Evolutionary conservation across 1,140 invertebrate species (phyloP).

Genomic region (Venustaconcha ellipsiformis): DNA sequence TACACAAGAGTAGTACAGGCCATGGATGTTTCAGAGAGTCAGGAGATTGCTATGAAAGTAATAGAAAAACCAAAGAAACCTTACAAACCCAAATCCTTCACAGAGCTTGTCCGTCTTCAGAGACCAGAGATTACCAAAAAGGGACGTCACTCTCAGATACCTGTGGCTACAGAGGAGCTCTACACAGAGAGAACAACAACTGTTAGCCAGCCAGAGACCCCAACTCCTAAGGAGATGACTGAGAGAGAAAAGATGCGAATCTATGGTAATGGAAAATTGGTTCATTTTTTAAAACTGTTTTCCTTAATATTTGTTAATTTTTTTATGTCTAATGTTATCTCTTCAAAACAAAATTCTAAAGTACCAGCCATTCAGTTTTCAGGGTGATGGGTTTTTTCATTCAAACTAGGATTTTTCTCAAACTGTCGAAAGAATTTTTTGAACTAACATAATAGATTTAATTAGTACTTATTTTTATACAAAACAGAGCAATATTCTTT

Average conservation of each 20-base stretch:
- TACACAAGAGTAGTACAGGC: constrained; percentile 43
- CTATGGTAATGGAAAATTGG: constrained; percentile 22
- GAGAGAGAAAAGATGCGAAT: constrained; percentile 31
- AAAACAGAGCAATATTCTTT: too few relatives aligned
- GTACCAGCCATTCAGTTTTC: too few relatives aligned
- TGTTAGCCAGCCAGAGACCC: constrained; percentile 13
- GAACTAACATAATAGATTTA: too few relatives aligned
- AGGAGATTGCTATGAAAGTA: constrained; percentile 19
- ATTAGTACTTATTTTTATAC: too few relatives aligned
- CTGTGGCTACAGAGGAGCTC: constrained; percentile 12
- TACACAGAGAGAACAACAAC: neutral
- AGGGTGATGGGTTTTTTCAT: too few relatives aligned
- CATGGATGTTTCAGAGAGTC: constrained; percentile 40
- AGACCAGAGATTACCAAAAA: constrained; percentile 60
- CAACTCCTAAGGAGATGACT: constrained; percentile 20
- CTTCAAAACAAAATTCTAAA: too few relatives aligned
- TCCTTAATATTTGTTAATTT: too few relatives aligned
- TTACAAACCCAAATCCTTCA: constrained; percentile 52
- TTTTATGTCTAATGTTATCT: too few relatives aligned
- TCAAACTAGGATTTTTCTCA: too few relatives aligned
- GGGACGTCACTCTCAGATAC: constrained; percentile 14
- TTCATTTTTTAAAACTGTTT: too few relatives aligned
- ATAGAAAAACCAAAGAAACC: constrained; percentile 22
- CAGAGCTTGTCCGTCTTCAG: constrained; percentile 58
- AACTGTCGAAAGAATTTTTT: too few relatives aligned